These are phyloP conservation scores for Clarias platycephalus DNA, from an alignment of 2,797 vertebrate species.

Conservation along the genomic window DNA sequence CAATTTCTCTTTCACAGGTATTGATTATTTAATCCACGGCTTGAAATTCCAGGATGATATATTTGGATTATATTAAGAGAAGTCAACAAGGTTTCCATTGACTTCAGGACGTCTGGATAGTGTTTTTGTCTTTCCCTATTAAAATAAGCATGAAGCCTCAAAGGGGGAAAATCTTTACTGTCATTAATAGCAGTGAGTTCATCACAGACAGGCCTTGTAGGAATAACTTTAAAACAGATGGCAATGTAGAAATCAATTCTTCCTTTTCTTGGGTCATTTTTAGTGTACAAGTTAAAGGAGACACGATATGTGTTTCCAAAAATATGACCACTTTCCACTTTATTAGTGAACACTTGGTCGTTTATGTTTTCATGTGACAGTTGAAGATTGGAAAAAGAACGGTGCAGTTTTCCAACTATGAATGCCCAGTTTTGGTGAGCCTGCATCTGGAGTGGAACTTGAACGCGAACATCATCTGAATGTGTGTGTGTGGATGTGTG, in stretches of 20 bases:
- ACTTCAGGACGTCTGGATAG: conserved; percentile 17
- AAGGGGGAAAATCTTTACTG: background rate
- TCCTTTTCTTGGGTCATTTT: background rate
- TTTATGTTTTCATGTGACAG: background rate
- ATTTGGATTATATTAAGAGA: background rate
- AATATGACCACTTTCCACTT: background rate
- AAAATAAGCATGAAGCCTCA: background rate
- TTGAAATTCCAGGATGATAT: background rate
- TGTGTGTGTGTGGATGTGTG: no score
- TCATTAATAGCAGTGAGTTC: background rate
- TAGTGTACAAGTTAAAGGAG: background rate
- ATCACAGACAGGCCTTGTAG: background rate
- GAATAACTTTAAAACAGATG: conserved; percentile 5
- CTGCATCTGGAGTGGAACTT: background rate
- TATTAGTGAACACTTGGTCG: background rate
- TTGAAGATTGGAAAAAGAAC: background rate
- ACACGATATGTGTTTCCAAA: background rate
- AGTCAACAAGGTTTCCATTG: conserved; percentile 29
- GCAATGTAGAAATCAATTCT: background rate
- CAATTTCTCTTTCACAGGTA: background rate
- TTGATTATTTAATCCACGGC: background rate
- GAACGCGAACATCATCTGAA: no score
- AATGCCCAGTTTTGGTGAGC: background rate
- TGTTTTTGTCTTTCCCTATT: conserved; percentile 9
- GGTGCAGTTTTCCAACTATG: background rate